phyloP scores from a whole-genome alignment of 2,113 vertebrate genomes.

The Scolopax mira region DNA sequence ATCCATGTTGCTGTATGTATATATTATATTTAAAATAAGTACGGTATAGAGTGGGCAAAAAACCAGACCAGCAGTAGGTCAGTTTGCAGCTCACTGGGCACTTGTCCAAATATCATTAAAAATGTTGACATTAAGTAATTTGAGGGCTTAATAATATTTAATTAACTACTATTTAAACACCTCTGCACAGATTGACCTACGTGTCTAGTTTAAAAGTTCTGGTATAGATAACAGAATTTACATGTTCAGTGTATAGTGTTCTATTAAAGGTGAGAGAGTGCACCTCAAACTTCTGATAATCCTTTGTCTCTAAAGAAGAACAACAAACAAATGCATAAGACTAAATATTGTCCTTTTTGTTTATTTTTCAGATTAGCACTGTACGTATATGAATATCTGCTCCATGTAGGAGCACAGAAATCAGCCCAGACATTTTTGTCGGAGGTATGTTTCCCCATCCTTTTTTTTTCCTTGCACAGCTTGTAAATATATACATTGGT shows the following conservation, averaged over 20 bases:
- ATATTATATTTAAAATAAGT: slow-evolving; percentile 37
- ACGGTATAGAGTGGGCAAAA: slow-evolving; percentile 20
- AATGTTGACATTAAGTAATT: slow-evolving; percentile 70
- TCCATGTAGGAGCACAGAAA: slow-evolving; percentile 99
- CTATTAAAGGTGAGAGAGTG: neutral
- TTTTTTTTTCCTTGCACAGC: neutral
- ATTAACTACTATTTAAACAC: slow-evolving; percentile 66
- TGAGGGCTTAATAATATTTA: slow-evolving; percentile 59
- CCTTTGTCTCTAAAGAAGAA: neutral
- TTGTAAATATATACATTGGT: neutral
- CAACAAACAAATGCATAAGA: neutral
- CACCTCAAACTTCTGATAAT: neutral
- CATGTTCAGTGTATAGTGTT: neutral
- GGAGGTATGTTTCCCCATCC: slow-evolving; percentile 84
- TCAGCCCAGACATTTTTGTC: slow-evolving; percentile 98
- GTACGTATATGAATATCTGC: slow-evolving; percentile 98
- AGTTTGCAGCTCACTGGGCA: slow-evolving; percentile 60
- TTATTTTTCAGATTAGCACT: slow-evolving; percentile 91
- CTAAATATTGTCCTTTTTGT: slow-evolving; percentile 30
- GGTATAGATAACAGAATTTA: neutral
- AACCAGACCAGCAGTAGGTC: slow-evolving; percentile 36
- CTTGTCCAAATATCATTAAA: slow-evolving; percentile 60
- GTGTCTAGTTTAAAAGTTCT: slow-evolving; percentile 41
- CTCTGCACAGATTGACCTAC: slow-evolving; percentile 42
- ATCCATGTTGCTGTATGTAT: neutral